These are phyloP conservation scores for Lithodes maja DNA, from an alignment of 2,888 invertebrate genomes.

Conservation along the genomic window DNA sequence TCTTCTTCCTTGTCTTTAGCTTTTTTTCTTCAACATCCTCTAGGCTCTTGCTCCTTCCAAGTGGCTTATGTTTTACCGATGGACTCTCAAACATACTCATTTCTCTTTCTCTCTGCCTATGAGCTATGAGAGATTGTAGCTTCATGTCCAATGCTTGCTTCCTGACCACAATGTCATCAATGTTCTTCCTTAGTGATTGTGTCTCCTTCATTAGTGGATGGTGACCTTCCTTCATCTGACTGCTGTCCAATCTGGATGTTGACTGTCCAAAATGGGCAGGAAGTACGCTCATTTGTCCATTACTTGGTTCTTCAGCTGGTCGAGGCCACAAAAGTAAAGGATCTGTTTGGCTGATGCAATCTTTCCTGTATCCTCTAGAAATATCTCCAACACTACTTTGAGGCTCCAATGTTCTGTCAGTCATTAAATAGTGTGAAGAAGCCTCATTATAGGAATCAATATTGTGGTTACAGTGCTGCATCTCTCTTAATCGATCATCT, in stretches of 20 bases:
- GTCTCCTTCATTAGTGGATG: slow-evolving; percentile 64
- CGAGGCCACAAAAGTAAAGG: slow-evolving; percentile 11
- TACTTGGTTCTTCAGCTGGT: not conserved
- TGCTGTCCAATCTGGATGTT: not conserved
- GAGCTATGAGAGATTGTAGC: slow-evolving; percentile 63
- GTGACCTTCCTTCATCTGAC: slow-evolving; percentile 22
- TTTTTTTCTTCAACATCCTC: slow-evolving; percentile 48
- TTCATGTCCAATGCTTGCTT: slow-evolving; percentile 62
- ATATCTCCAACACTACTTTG: not conserved
- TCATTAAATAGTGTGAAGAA: slow-evolving; percentile 3
- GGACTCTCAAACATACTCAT: not conserved
- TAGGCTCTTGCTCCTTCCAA: slow-evolving; percentile 48
- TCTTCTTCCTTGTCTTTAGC: slow-evolving; percentile 27
- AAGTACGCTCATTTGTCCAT: not conserved
- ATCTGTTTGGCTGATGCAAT: slow-evolving; percentile 33
- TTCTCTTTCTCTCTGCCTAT: slow-evolving; percentile 44
- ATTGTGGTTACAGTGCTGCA: not conserved
- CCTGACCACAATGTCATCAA: slow-evolving; percentile 63
- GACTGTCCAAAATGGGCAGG: not conserved
- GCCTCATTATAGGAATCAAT: not conserved
- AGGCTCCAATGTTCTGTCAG: not conserved
- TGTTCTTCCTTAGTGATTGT: slow-evolving; percentile 59
- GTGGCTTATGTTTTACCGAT: slow-evolving; percentile 5
- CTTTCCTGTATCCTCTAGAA: slow-evolving; percentile 12
- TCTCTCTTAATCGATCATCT: not conserved